phyloP scores from a whole-genome alignment of 1,140 invertebrate genomes.

The Pogonognathellus flavescens region DNA sequence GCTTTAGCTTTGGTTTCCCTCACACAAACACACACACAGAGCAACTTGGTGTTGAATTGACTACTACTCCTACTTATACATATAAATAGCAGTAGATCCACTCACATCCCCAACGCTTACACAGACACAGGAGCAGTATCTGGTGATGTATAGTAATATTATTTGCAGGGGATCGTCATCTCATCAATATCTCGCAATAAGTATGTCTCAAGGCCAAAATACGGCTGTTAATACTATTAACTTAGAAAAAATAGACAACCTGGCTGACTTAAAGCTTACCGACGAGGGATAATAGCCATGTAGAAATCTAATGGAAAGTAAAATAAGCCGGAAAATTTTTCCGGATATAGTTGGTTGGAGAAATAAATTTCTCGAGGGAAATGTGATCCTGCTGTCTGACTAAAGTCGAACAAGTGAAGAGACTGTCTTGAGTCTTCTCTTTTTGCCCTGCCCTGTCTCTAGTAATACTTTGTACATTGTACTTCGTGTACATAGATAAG shows the following conservation, averaged over 20 bases:
- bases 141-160: too few species aligned
- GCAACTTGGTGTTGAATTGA: slow-evolving; percentile 7
- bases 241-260: background rate
- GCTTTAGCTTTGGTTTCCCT: slow-evolving; percentile 24
- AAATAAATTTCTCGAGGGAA: slow-evolving; percentile 53
- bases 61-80: background rate
- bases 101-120: too few species aligned
- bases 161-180: slow-evolving; percentile 7
- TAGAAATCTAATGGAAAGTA: slow-evolving; percentile 38
- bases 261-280: background rate
- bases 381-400: slow-evolving; percentile 47
- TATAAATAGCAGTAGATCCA: background rate
- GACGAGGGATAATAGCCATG: background rate
- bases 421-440: slow-evolving; percentile 26
- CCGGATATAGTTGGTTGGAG: slow-evolving; percentile 38
- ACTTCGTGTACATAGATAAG: background rate
- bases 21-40: background rate
- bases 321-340: slow-evolving; percentile 41
- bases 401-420: slow-evolving; percentile 11
- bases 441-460: slow-evolving; percentile 14
- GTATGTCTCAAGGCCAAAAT: background rate
- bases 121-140: too few species aligned
- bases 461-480: background rate
- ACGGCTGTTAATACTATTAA: background rate
- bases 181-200: slow-evolving; percentile 2